Evolutionary conservation across 2,113 vertebrate species (phyloP).

Genomic region (Barbus barbus): DNA sequence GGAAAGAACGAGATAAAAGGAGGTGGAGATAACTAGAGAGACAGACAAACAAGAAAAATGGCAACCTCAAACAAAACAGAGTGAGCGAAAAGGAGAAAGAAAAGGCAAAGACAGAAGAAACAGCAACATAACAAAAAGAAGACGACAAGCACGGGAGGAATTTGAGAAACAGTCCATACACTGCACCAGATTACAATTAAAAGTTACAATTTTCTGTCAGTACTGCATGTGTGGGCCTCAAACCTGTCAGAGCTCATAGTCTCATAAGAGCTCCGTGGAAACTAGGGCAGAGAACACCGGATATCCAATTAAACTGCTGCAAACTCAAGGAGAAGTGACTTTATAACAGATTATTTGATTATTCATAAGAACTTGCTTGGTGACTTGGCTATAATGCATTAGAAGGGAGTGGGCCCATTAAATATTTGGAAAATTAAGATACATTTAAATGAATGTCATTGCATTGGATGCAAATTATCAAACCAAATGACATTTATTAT

Average conservation of each 20-base stretch:
- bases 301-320: background rate
- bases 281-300: slow-evolving; percentile 14
- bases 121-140: slow-evolving; percentile 25
- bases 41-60: slow-evolving; percentile 12
- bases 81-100: background rate
- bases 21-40: background rate
- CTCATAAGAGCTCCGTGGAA: slow-evolving; percentile 25
- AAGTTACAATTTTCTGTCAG: slow-evolving; percentile 39
- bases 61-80: background rate
- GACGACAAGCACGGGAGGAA: background rate
- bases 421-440: background rate
- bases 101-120: slow-evolving; percentile 21
- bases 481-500: background rate
- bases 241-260: slow-evolving; percentile 36
- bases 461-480: background rate
- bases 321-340: background rate
- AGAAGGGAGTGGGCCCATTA: background rate
- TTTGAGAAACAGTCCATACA: background rate
- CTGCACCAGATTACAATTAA: slow-evolving; percentile 16
- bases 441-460: background rate
- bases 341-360: background rate
- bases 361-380: background rate
- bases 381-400: background rate
- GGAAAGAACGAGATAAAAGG: background rate
- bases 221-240: slow-evolving; percentile 16